A percentile compares a stretch with the other conserved stretches of the same genome.
Evolutionary conservation across 2,113 vertebrate genomes (phyloP).

Genomic region (Petaurus breviceps): DNA sequence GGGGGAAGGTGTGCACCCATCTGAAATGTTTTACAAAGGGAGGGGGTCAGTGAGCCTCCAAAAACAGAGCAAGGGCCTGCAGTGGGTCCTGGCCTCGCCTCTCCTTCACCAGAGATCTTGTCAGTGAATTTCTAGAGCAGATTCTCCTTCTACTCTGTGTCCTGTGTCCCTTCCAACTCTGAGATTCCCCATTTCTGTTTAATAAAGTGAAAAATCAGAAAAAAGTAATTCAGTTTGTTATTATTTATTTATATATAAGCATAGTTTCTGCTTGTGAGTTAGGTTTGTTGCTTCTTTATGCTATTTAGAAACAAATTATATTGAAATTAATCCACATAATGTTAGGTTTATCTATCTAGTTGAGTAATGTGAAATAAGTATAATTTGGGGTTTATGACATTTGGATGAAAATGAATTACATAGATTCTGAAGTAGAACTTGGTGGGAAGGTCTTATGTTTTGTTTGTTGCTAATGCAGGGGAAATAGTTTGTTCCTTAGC

Average conservation of each 20-base stretch:
- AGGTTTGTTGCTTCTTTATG: not conserved
- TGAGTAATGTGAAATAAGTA: conserved; percentile 36
- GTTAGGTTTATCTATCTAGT: not conserved
- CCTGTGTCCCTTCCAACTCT: not conserved
- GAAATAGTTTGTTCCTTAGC: conserved; percentile 57
- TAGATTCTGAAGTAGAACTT: conserved; percentile 50
- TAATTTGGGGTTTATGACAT: conserved; percentile 57
- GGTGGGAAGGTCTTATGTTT: conserved; percentile 60
- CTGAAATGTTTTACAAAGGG: not conserved
- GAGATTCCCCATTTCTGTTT: not conserved
- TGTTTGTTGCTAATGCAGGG: conserved; percentile 59
- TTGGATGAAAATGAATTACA: conserved; percentile 30
- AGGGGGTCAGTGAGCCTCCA: no score
- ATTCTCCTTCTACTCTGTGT: not conserved
- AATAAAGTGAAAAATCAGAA: not conserved
- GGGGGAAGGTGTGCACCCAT: not conserved
- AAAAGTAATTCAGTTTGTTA: not conserved
- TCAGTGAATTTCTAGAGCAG: not conserved
- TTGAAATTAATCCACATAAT: not conserved
- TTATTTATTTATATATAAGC: not conserved
- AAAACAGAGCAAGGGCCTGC: not conserved
- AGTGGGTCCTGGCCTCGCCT: no score
- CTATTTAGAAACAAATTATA: not conserved
- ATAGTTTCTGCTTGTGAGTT: not conserved
- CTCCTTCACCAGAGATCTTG: not conserved